Percentiles rank a stretch among this genome's conserved stretches.
Evolutionary conservation across 53 echinoderm and acorn worm genomes (phyloP).

Genomic region (Pentamera pediparva): DNA sequence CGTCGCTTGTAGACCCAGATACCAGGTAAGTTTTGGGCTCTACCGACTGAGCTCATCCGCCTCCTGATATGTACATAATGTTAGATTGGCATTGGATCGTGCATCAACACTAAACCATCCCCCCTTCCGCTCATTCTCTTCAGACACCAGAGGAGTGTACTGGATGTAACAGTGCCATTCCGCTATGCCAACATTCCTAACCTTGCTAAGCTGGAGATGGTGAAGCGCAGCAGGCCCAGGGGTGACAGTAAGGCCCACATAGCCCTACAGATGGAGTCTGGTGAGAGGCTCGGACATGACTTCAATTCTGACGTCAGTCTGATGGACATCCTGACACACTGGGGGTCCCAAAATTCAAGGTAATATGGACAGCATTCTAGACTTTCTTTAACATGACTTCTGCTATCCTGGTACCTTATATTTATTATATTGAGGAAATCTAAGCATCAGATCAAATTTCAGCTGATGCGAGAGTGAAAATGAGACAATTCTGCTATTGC

Average conservation of each 20-base stretch:
- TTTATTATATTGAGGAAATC: too few relatives aligned
- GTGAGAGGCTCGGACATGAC: constrained; percentile 70
- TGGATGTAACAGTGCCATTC: constrained; percentile 72
- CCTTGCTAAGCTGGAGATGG: constrained; percentile 88
- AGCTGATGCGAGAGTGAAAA: too few relatives aligned
- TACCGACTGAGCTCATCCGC: too few relatives aligned
- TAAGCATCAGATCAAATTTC: too few relatives aligned
- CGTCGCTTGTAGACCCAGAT: too few relatives aligned
- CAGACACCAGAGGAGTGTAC: constrained; percentile 67
- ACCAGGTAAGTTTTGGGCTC: neutral
- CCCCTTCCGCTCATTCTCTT: neutral
- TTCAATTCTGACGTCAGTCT: constrained; percentile 57
- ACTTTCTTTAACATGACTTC: too few relatives aligned
- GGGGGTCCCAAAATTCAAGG: constrained; percentile 56
- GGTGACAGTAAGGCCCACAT: constrained; percentile 53
- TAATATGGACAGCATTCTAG: neutral
- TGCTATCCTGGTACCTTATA: too few relatives aligned
- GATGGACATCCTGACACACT: constrained; percentile 65
- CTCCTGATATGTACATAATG: too few relatives aligned
- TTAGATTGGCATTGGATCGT: too few relatives aligned
- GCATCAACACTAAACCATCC: neutral
- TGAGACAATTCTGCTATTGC: too few relatives aligned
- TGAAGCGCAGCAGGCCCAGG: constrained; percentile 59
- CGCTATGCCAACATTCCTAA: constrained; percentile 89
- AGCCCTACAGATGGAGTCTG: constrained; percentile 71